Evolutionary conservation across 2,888 invertebrate species (phyloP), one percentile per base, ranked within the genome.

Genomic region (Neocrepidodera transversa): DNA sequence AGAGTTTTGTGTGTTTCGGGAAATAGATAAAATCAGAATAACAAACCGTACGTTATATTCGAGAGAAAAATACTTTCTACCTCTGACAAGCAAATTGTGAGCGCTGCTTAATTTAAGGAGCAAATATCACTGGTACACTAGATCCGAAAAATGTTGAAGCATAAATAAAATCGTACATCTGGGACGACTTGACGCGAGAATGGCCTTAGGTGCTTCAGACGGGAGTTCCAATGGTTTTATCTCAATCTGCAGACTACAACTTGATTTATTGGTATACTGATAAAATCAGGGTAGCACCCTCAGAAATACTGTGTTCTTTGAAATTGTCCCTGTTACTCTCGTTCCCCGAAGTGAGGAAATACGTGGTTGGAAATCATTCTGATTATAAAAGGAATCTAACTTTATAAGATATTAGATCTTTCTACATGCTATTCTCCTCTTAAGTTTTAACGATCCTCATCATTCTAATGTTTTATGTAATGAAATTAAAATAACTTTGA

Each of bases 211-310:
- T 76, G 76, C 68, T 74, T 71, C 72, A 76, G 72, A 74, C 76
- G 76, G 71, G 55, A 71, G 71, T 75, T 75, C 71, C 68, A 72
- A 74, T 65, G 71, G 74, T 75, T 76, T 75, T 76, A 75, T 76
- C 70, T 70, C 70, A 75, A 74, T 74, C 73, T 73, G 71, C 73
- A 76, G 76, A 75, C 76, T 77, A 72, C 71, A 71, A 71, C 76
- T 77, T 78, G 78, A 78, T 78, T 78, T 78, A 78, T 78, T 76
- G 73, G 60, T 71, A 63, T 67, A 68, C 67, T 66, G 78, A 78
- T 78, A 77, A 73, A 73, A 78, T 78, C 78, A 74, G 69, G 76
- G 76, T 77, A 75, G 75, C 74, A 70, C 68, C 74, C 72, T 72
- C 69, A 48, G 64, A 63, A 63, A 63, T 55, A 58, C 58, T 60